Conservation (phyloP, 2,888 invertebrate genomes). For the Crocallis elinguaria region DNA sequence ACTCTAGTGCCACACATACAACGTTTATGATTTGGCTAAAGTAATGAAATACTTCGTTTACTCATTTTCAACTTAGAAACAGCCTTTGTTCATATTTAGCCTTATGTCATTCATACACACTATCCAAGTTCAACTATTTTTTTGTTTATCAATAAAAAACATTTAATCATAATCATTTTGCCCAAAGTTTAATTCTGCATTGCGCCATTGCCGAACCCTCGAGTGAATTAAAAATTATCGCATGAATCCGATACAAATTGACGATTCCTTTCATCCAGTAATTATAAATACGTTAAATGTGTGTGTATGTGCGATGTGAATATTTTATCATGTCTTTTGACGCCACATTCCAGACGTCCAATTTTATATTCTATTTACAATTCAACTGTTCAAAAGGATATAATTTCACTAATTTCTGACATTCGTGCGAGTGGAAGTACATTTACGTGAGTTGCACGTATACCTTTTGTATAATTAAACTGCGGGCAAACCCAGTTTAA, state of each 20-base stretch:
- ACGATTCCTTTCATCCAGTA: conserved; percentile 39
- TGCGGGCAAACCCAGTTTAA: conserved; percentile 82
- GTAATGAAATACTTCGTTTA: too few species aligned
- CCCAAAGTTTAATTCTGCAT: conserved; percentile 64
- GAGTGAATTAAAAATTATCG: conserved; percentile 54
- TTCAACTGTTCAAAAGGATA: conserved; percentile 67
- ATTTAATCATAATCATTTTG: conserved; percentile 51
- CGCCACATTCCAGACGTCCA: conserved; percentile 62
- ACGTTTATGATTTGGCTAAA: too few species aligned
- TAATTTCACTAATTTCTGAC: conserved; percentile 77
- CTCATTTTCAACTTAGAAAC: too few species aligned
- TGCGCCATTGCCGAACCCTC: conserved; percentile 61
- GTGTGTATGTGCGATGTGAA: conserved; percentile 43
- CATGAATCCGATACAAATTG: conserved; percentile 45
- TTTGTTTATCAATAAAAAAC: too few species aligned
- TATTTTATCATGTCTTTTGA: conserved; percentile 54
- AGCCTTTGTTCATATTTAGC: too few species aligned
- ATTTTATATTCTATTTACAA: conserved; percentile 73
- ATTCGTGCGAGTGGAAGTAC: conserved; percentile 65
- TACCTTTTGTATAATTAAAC: conserved; percentile 84
- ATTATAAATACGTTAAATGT: conserved; percentile 38
- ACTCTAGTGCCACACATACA: too few species aligned
- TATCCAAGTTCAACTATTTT: too few species aligned
- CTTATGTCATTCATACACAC: too few species aligned
- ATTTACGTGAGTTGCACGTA: conserved; percentile 67